phyloP scores from a whole-genome alignment of 2,888 invertebrate genomes.

The Folsomia candida region DNA sequence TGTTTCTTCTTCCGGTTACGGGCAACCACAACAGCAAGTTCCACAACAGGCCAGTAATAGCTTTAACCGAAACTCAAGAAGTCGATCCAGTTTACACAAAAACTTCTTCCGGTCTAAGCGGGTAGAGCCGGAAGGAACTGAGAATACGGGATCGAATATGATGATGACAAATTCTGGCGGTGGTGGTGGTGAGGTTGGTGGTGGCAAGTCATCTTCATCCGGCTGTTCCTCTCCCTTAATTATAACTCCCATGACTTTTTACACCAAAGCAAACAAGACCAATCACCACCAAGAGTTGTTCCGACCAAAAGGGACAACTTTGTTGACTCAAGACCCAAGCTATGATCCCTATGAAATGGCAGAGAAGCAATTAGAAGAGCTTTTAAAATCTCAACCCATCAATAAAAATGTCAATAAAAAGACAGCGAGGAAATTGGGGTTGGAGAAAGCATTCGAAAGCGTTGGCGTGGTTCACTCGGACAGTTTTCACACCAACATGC shows the following conservation, averaged over 20 bases:
- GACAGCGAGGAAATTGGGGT: constrained; percentile 41
- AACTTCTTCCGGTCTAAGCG: constrained; percentile 49
- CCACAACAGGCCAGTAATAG: constrained; percentile 29
- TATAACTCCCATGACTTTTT: constrained; percentile 49
- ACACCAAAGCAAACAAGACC: constrained; percentile 33
- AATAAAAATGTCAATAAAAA: constrained; percentile 33
- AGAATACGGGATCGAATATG: constrained; percentile 42
- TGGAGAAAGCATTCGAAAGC: constrained; percentile 48
- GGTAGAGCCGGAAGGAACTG: constrained; percentile 49
- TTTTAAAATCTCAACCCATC: constrained; percentile 43
- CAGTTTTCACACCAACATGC: no score
- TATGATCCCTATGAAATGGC: constrained; percentile 51
- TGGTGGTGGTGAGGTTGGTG: no score
- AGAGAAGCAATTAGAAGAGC: constrained; percentile 48
- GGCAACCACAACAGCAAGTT: no score
- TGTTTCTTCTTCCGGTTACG: constrained; percentile 47
- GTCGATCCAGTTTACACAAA: constrained; percentile 46
- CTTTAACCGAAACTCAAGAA: constrained; percentile 45
- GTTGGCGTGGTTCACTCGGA: constrained; percentile 29
- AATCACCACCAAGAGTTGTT: constrained; percentile 17
- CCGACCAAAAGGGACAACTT: constrained; percentile 18
- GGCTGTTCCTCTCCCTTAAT: constrained; percentile 39
- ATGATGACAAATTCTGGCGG: constrained; percentile 27
- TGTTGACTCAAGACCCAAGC: constrained; percentile 36
- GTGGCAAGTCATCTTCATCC: no score